Evolutionary conservation across 2,113 vertebrate species (phyloP).

Genomic region (Hipposideros armiger): DNA sequence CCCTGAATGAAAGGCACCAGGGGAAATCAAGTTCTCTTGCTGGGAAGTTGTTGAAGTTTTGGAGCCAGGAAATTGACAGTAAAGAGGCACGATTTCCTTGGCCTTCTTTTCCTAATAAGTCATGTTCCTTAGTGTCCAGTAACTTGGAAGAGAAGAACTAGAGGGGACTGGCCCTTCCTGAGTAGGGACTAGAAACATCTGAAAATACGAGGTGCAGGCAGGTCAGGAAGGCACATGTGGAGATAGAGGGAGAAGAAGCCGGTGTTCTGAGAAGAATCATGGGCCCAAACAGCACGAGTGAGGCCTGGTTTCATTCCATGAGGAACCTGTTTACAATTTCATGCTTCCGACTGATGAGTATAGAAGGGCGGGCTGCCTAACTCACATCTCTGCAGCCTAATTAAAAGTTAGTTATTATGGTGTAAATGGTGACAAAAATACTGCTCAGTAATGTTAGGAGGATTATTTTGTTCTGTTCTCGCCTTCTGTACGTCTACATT

Average conservation of each 20-base stretch:
- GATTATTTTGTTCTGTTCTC: not conserved
- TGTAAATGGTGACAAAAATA: not conserved
- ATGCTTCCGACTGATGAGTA: not conserved
- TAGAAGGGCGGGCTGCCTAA: not conserved
- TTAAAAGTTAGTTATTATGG: slow-evolving; percentile 25
- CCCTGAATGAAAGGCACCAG: not conserved
- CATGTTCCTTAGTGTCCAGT: slow-evolving; percentile 74
- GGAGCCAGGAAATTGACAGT: slow-evolving; percentile 76
- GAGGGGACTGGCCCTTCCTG: slow-evolving; percentile 66
- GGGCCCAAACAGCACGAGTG: not conserved
- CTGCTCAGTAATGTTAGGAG: not conserved
- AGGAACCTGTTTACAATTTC: not conserved
- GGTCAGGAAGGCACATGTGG: not conserved
- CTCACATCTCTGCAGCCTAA: not conserved
- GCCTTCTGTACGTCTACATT: not conserved
- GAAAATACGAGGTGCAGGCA: slow-evolving; percentile 41
- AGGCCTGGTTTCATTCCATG: not conserved
- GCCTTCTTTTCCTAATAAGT: slow-evolving; percentile 78
- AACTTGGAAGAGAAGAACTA: slow-evolving; percentile 71
- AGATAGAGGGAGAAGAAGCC: not conserved
- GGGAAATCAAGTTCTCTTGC: slow-evolving; percentile 65
- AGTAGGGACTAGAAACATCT: slow-evolving; percentile 75
- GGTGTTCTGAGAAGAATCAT: not conserved
- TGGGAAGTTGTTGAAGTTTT: slow-evolving; percentile 70
- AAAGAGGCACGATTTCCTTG: slow-evolving; percentile 75